phyloP scores from a whole-genome alignment of 2,888 invertebrate species.

The Clusia tigrina region DNA sequence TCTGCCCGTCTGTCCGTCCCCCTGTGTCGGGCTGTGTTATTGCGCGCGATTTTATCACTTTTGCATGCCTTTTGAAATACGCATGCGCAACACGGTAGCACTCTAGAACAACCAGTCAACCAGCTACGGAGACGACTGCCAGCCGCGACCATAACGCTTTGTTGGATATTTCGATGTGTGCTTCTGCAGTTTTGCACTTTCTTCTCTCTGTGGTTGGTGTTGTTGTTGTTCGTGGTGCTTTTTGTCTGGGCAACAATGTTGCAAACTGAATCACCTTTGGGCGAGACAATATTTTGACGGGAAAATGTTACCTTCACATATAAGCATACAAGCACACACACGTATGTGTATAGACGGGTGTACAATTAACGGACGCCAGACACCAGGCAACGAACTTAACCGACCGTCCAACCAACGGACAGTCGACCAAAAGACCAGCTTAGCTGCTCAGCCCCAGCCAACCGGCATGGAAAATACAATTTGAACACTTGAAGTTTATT shows the following conservation, averaged over 20 bases:
- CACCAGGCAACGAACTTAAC: too few relatives aligned
- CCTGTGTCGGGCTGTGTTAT: slow-evolving; percentile 2
- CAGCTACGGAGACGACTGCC: neutral
- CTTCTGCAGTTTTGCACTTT: slow-evolving; percentile 27
- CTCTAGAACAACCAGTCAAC: slow-evolving; percentile 25
- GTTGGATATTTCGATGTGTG: slow-evolving; percentile 19
- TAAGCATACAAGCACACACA: slow-evolving; percentile 19
- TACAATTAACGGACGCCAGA: neutral
- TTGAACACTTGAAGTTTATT: slow-evolving; percentile 55
- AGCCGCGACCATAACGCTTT: neutral
- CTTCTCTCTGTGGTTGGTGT: neutral
- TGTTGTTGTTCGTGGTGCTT: neutral
- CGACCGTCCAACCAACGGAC: too few relatives aligned
- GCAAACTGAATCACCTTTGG: slow-evolving; percentile 35
- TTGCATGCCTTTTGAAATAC: slow-evolving; percentile 17
- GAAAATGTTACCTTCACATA: slow-evolving; percentile 23
- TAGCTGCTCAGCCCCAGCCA: too few relatives aligned
- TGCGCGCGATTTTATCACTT: slow-evolving; percentile 14
- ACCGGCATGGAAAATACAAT: slow-evolving; percentile 32
- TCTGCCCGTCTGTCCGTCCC: neutral
- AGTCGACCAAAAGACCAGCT: too few relatives aligned
- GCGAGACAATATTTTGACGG: slow-evolving; percentile 39
- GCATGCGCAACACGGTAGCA: slow-evolving; percentile 45
- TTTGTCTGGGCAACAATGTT: slow-evolving; percentile 28
- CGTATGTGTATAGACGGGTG: slow-evolving; percentile 7